Percentiles rank a stretch among this genome's conserved stretches.
phyloP scores from a whole-genome alignment of 1,140 invertebrate genomes.

The Apocrypta bakeri region DNA sequence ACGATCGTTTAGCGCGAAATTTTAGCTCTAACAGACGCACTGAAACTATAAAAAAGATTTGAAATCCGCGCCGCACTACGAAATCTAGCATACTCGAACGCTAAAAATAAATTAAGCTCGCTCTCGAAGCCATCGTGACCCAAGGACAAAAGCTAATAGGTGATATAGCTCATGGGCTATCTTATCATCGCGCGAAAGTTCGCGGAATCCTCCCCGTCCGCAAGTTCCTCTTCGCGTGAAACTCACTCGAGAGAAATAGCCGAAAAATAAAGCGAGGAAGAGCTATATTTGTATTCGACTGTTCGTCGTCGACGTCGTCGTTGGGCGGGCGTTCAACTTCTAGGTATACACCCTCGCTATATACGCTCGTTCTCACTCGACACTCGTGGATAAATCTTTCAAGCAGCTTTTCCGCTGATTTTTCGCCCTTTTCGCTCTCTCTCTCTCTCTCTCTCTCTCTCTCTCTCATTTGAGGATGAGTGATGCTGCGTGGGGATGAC shows the following conservation, averaged over 20 bases:
- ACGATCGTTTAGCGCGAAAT: too few relatives aligned
- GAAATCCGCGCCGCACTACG: not conserved
- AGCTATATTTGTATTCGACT: slow-evolving; percentile 45
- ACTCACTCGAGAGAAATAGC: too few relatives aligned
- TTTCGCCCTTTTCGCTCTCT: not conserved
- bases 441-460: too few relatives aligned
- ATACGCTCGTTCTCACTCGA: not conserved
- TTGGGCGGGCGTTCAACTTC: slow-evolving; percentile 46
- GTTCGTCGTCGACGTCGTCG: not conserved
- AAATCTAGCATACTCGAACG: not conserved
- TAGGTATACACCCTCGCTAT: slow-evolving; percentile 3
- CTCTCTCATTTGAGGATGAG: too few relatives aligned
- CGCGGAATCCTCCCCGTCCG: not conserved
- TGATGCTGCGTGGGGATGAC: not conserved
- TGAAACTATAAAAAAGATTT: not conserved
- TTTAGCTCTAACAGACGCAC: too few relatives aligned
- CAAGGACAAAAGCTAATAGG: not conserved
- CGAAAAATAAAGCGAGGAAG: not conserved
- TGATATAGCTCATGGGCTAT: not conserved
- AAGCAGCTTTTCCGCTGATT: slow-evolving; percentile 16
- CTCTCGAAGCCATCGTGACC: not conserved
- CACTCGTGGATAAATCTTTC: not conserved
- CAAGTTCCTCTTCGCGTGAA: not conserved
- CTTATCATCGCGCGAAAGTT: slow-evolving; percentile 30
- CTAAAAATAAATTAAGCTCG: slow-evolving; percentile 28